Evolutionary conservation across 2,113 vertebrate genomes (phyloP).

Genomic region (Nycticorax nycticorax): DNA sequence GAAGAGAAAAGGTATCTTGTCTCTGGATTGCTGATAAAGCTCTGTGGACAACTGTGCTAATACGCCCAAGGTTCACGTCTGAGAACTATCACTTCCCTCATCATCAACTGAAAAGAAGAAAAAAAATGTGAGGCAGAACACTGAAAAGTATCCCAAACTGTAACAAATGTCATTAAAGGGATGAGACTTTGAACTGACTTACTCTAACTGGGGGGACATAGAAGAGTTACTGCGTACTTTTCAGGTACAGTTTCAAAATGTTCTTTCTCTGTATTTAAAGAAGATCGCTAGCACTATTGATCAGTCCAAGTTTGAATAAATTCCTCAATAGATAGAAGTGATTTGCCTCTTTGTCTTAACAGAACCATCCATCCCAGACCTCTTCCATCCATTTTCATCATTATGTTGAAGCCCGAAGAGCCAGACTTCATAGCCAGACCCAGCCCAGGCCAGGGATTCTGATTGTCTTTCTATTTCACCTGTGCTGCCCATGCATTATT

Average conservation of each 20-base stretch:
- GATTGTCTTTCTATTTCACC: background rate
- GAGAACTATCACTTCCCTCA: background rate
- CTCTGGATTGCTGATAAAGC: background rate
- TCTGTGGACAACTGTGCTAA: background rate
- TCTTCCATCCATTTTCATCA: background rate
- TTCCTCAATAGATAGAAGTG: background rate
- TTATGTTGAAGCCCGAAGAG: background rate
- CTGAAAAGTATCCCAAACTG: background rate
- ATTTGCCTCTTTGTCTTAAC: background rate
- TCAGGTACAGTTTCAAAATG: background rate
- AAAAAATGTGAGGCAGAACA: background rate
- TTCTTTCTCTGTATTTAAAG: background rate
- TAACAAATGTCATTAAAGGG: background rate
- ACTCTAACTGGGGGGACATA: background rate
- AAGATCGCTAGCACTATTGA: background rate
- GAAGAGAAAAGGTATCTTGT: background rate
- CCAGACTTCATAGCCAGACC: background rate
- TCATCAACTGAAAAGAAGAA: background rate
- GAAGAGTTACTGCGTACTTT: background rate
- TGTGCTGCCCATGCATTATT: background rate
- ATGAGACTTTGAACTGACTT: background rate
- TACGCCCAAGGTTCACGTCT: background rate
- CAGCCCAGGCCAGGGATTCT: background rate
- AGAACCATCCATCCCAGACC: background rate
- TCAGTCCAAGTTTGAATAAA: background rate